Conservation (phyloP, 2,888 invertebrate species). For the Cantharis flavilabris region DNA sequence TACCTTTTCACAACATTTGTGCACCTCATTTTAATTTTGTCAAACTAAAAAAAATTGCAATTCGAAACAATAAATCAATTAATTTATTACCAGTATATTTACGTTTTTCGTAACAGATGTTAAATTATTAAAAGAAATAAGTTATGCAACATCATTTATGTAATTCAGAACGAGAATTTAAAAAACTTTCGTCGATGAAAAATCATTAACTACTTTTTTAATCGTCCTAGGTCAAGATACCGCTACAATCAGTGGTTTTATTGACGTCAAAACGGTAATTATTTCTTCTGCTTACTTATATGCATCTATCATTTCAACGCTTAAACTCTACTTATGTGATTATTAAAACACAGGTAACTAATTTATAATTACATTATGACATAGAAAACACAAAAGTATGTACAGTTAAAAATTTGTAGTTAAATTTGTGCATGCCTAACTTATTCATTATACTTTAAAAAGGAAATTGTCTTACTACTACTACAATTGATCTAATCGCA, state of each 20-base stretch:
- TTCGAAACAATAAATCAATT: background rate
- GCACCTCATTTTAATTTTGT: background rate
- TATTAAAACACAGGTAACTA: background rate
- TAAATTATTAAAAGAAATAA: background rate
- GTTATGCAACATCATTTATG: background rate
- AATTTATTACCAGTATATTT: background rate
- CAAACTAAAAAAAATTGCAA: background rate
- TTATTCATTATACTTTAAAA: background rate
- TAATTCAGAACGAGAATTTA: background rate
- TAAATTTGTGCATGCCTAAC: background rate
- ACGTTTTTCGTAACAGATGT: background rate
- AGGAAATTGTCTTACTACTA: background rate
- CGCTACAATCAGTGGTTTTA: conserved; percentile 10
- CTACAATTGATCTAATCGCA: background rate
- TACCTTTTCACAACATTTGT: no score
- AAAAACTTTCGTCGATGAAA: conserved; percentile 3
- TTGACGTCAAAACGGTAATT: conserved; percentile 5
- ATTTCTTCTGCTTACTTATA: background rate
- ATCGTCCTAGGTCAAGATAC: conserved; percentile 17
- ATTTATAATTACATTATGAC: background rate
- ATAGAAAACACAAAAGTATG: background rate
- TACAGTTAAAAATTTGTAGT: background rate
- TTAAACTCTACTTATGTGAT: background rate
- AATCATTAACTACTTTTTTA: conserved; percentile 7
- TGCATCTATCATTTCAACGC: background rate